Evolutionary conservation across 2,888 invertebrate species (phyloP).

Genomic region (Drosophila cognata): DNA sequence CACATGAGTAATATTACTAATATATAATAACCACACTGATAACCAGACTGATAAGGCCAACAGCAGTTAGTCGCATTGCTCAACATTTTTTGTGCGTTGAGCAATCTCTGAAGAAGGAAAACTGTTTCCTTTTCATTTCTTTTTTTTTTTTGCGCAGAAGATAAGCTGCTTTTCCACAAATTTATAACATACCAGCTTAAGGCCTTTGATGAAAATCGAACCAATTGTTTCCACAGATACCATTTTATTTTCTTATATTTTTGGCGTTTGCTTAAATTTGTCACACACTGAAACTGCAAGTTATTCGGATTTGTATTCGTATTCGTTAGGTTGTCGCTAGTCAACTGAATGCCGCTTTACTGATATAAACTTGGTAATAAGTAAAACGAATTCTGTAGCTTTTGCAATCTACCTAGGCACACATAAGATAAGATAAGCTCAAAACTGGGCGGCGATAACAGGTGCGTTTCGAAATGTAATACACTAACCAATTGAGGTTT

Average conservation of each 20-base stretch:
- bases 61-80: conserved; percentile 40
- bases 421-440: conserved; percentile 55
- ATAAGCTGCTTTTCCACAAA: neutral
- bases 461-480: conserved; percentile 67
- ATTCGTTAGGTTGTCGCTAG: conserved; percentile 74
- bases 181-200: conserved; percentile 89
- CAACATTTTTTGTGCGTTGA: conserved; percentile 31
- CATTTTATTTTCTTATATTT: conserved; percentile 86
- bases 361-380: conserved; percentile 36
- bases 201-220: conserved; percentile 91
- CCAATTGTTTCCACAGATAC: conserved; percentile 93
- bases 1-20: conserved; percentile 67
- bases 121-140: neutral
- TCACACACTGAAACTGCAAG: conserved; percentile 9
- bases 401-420: conserved; percentile 66
- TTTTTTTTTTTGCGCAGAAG: neutral
- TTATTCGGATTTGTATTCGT: conserved; percentile 34
- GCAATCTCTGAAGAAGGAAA: neutral
- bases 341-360: conserved; percentile 69
- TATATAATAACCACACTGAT: conserved; percentile 41
- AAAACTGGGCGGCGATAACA: conserved; percentile 44
- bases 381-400: conserved; percentile 66
- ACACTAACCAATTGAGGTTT: conserved; percentile 34
- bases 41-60: conserved; percentile 29
- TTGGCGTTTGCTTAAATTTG: neutral